Evolutionary conservation across 2,888 invertebrate species (phyloP).

Genomic region (Microctonus brassicae): DNA sequence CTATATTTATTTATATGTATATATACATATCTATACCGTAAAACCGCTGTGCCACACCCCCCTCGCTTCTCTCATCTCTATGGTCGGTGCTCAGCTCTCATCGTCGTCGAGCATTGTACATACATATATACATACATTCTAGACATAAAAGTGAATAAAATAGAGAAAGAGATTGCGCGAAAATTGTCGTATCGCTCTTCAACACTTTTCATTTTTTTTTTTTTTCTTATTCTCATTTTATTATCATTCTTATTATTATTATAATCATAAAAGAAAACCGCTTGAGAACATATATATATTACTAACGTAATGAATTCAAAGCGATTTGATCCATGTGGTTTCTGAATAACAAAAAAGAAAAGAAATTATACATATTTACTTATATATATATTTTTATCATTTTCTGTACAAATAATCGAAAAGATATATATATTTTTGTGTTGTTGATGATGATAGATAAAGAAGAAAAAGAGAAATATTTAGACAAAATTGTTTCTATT

Average conservation of each 20-base stretch:
- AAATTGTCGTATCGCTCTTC: conserved; percentile 1
- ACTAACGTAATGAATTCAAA: not conserved
- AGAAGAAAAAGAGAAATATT: not conserved
- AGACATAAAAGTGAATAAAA: not conserved
- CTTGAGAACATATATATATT: not conserved
- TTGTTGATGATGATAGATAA: not conserved
- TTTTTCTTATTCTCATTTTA: not conserved
- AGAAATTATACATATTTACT: too few relatives aligned
- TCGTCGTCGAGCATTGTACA: not conserved
- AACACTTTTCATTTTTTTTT: conserved; percentile 13
- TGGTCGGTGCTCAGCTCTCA: not conserved
- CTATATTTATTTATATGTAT: not conserved
- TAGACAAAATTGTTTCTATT: not conserved
- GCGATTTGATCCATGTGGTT: too few relatives aligned
- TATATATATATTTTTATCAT: too few relatives aligned
- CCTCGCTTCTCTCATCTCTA: conserved; percentile 13
- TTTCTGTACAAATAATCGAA: too few relatives aligned
- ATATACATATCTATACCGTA: conserved; percentile 35
- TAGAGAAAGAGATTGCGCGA: conserved; percentile 5
- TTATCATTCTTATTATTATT: too few relatives aligned
- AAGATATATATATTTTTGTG: too few relatives aligned
- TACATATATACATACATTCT: not conserved
- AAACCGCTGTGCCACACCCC: conserved; percentile 41
- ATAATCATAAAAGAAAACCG: not conserved
- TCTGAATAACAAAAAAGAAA: too few relatives aligned